A percentile compares a stretch with the other conserved stretches of the same genome.
Conservation (phyloP, 1,140 invertebrate species). For the Cydia amplana region DNA sequence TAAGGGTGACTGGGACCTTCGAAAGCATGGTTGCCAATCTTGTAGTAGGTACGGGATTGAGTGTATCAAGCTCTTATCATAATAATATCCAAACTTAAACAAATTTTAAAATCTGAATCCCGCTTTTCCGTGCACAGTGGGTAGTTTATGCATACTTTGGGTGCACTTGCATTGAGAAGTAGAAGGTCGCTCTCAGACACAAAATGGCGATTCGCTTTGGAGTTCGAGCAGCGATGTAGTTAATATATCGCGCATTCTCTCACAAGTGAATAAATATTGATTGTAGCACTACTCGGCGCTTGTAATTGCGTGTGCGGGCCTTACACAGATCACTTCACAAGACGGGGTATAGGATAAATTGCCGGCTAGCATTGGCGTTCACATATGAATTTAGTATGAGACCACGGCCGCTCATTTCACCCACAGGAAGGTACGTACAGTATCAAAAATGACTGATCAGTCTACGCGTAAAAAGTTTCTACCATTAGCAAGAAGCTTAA, state of each 20-base stretch:
- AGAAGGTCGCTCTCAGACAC: slow-evolving; percentile 49
- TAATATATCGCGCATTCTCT: slow-evolving; percentile 57
- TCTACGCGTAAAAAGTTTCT: too few relatives aligned
- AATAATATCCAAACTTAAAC: too few relatives aligned
- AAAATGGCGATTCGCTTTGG: slow-evolving; percentile 36
- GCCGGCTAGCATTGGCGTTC: background rate
- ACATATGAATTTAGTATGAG: too few relatives aligned
- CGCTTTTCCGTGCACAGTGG: slow-evolving; percentile 36
- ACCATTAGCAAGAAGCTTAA: too few relatives aligned
- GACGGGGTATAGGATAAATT: background rate
- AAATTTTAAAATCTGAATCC: too few relatives aligned
- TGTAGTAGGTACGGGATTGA: too few relatives aligned
- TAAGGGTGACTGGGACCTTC: too few relatives aligned
- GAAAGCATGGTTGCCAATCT: too few relatives aligned
- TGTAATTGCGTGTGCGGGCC: slow-evolving; percentile 74
- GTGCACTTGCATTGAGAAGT: slow-evolving; percentile 33
- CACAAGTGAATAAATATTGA: slow-evolving; percentile 67
- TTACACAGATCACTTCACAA: slow-evolving; percentile 41
- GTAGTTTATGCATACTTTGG: slow-evolving; percentile 52
- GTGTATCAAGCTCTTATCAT: too few relatives aligned
- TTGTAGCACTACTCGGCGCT: slow-evolving; percentile 69
- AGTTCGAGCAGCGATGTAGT: slow-evolving; percentile 55
- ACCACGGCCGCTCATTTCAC: too few relatives aligned
- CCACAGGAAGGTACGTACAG: too few relatives aligned
- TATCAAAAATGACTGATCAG: too few relatives aligned